phyloP scores from a whole-genome alignment of 2,113 vertebrate genomes.

The Stomatorhinus ivindoensis region DNA sequence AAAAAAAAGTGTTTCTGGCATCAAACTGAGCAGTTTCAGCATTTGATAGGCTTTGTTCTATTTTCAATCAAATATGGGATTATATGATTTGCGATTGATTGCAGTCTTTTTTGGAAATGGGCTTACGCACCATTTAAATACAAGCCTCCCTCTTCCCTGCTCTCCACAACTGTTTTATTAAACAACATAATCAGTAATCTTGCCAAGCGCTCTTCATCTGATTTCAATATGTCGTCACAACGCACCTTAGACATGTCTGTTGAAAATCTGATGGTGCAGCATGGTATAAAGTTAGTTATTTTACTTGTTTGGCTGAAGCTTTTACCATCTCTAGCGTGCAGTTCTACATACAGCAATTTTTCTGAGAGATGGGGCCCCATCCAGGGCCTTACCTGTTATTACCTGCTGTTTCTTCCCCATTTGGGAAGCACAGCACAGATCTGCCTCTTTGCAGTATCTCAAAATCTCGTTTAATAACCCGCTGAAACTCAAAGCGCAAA shows the following conservation, averaged over 20 bases:
- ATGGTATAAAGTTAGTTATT: background rate
- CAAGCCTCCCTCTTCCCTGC: background rate
- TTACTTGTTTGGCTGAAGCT: background rate
- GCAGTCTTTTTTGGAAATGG: background rate
- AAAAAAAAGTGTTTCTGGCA: background rate
- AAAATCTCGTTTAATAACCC: slow-evolving; percentile 3
- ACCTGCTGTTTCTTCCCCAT: background rate
- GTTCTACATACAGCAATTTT: background rate
- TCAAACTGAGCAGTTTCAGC: background rate
- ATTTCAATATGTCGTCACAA: background rate
- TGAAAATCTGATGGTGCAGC: background rate
- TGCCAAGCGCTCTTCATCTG: background rate
- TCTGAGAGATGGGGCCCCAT: background rate
- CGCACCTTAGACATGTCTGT: background rate
- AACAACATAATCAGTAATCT: background rate
- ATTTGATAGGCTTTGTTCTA: background rate
- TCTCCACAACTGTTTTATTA: background rate
- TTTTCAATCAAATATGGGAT: background rate
- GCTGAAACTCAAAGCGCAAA: background rate
- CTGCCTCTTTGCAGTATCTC: background rate
- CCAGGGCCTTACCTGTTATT: background rate
- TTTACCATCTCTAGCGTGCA: background rate
- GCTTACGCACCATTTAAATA: background rate
- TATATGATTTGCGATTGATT: background rate
- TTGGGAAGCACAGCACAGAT: background rate